Percentiles rank a stretch among this genome's conserved stretches.
Conservation (phyloP, 2,888 invertebrate genomes). For the Conomelus anceps region DNA sequence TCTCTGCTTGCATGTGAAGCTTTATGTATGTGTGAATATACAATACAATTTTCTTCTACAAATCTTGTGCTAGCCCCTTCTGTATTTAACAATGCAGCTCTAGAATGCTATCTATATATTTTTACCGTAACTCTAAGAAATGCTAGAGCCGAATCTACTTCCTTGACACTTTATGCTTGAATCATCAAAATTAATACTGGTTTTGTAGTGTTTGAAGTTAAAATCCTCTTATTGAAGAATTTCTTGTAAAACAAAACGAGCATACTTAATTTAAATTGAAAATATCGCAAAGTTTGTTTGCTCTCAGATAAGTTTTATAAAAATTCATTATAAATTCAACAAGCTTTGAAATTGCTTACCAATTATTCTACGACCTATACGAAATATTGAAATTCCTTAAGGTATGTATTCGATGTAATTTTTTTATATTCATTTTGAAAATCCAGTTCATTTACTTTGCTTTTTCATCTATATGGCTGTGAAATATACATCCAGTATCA, state of each 20-base stretch:
- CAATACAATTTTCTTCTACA: not conserved
- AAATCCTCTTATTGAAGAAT: no score
- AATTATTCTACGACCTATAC: no score
- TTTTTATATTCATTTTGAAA: not conserved
- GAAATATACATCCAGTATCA: no score
- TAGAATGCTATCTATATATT: not conserved
- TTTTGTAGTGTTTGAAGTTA: no score
- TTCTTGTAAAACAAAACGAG: no score
- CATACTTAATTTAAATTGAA: no score
- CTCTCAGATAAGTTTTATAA: no score
- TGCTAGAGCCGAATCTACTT: not conserved
- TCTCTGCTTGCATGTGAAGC: not conserved
- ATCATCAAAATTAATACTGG: not conserved
- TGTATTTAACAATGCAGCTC: not conserved
- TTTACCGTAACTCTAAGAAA: not conserved
- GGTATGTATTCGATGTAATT: not conserved
- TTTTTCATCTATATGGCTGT: not conserved
- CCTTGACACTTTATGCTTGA: not conserved
- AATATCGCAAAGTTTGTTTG: no score
- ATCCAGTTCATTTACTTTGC: not conserved
- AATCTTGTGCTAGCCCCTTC: not conserved
- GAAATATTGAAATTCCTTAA: not conserved
- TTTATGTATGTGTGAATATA: not conserved
- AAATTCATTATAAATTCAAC: no score
- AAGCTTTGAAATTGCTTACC: no score